Evolutionary conservation across 2,797 vertebrate species (phyloP).

Genomic region (Characodon lateralis): DNA sequence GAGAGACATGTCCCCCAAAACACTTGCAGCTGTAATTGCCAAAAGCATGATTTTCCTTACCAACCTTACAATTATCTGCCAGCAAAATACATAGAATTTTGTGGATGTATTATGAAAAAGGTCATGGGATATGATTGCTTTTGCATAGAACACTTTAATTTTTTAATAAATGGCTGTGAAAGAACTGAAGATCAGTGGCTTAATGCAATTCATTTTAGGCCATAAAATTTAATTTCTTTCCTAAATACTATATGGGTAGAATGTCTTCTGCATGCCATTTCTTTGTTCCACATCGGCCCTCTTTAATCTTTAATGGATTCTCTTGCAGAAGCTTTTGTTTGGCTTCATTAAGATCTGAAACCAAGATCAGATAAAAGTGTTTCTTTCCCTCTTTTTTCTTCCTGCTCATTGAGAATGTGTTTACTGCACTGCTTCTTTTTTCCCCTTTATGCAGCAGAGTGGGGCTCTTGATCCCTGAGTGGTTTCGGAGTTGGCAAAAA

Average conservation of each 20-base stretch:
- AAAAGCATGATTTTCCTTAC: not conserved
- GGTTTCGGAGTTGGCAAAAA: constrained; percentile 46
- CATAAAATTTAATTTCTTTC: constrained; percentile 1
- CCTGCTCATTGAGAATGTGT: constrained; percentile 19
- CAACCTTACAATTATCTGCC: not conserved
- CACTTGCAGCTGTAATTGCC: not conserved
- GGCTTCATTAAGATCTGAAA: constrained; percentile 31
- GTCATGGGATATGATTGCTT: not conserved
- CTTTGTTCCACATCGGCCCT: constrained; percentile 23
- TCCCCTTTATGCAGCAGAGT: not conserved
- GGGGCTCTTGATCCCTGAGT: constrained; percentile 53
- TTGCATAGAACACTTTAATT: not conserved
- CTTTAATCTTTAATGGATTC: constrained; percentile 29
- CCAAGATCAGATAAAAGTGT: constrained; percentile 49
- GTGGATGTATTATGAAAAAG: not conserved
- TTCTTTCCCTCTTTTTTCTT: constrained; percentile 30
- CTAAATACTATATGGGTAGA: constrained; percentile 23
- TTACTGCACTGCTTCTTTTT: constrained; percentile 22
- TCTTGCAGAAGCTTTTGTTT: constrained; percentile 31
- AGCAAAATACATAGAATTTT: not conserved
- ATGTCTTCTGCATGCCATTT: constrained; percentile 13
- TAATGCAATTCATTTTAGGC: not conserved
- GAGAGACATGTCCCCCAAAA: not conserved
- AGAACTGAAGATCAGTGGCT: not conserved
- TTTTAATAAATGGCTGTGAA: not conserved